A percentile compares a stretch with the other conserved stretches of the same genome.
phyloP scores from a whole-genome alignment of 2,888 invertebrate genomes.

The Caenorhabditis zanzibari region DNA sequence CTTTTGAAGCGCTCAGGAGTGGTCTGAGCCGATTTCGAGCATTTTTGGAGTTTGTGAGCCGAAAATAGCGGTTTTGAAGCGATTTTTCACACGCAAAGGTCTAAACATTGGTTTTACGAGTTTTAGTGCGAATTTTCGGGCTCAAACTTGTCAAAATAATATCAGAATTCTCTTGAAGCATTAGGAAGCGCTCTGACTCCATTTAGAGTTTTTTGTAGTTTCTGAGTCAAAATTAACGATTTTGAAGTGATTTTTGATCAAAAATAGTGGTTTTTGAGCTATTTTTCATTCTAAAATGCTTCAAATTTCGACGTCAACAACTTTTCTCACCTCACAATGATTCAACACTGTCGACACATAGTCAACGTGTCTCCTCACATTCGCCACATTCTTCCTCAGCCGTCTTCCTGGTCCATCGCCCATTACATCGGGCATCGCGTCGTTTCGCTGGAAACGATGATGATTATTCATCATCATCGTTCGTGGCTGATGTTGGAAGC shows the following conservation, averaged over 20 bases:
- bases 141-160: too few species aligned
- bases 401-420: slow-evolving; percentile 81
- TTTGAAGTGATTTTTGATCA: background rate
- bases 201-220: too few species aligned
- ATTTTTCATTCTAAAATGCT: too few species aligned
- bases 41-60: background rate
- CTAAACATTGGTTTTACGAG: too few species aligned
- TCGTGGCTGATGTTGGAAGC: slow-evolving; percentile 3
- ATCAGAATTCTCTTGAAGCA: too few species aligned
- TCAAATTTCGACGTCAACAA: too few species aligned
- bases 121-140: too few species aligned
- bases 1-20: too few species aligned
- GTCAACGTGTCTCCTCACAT: slow-evolving; percentile 82
- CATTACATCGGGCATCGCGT: slow-evolving; percentile 57
- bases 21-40: slow-evolving; percentile 83
- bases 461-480: background rate
- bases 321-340: slow-evolving; percentile 76
- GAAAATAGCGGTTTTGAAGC: too few species aligned
- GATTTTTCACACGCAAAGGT: too few species aligned
- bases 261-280: background rate
- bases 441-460: slow-evolving; percentile 43
- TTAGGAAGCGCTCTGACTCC: too few species aligned
- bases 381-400: slow-evolving; percentile 82
- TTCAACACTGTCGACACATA: slow-evolving; percentile 82
- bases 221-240: too few species aligned